Base-by-base conservation (phyloP, 2,888 invertebrate genomes). In the Marronus borbonicus region DNA sequence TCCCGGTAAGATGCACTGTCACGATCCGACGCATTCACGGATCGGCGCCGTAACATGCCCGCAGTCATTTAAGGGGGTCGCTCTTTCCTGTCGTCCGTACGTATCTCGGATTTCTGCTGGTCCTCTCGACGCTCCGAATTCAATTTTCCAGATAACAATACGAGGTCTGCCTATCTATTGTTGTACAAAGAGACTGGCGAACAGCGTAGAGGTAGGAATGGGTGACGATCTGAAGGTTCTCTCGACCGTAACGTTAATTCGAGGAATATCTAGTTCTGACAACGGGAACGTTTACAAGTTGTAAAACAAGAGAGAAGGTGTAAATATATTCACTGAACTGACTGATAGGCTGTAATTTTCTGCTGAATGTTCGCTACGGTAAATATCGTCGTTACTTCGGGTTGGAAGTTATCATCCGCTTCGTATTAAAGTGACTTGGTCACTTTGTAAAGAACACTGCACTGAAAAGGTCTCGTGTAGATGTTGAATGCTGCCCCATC, bases 61-160 rank as follows among this genome's bases (percentile, higher is more conserved):
- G 60, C 55, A 70, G 58, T 60, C 49, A 60, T 74, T 74, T 74
- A 60, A 60, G 24, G 62, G 49, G 50, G 68, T 68, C 49, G 72
- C 20, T 68, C 44, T 39, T 68, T 12, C 8, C 50, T 52, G 68
- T 52, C 50, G 50, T 62, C 28, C 68, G 24, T 14, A 20, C 68
- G 24, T 49, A 68, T 68, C 68, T 68, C 50, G 68, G 12, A 68
- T 49, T 68, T 52, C 68, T 68, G 58, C 60, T 24, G 44, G 58
- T 74, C 72, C 72, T 49, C 60, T 49, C 44, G 24, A 24, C 39
- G 36, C 20, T 44, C 24, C 60, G 44, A 74, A 74, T 74, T 74
- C 72, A 74, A 74, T 74, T 60, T 74, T 74, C 72, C 60, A 74
- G 72, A 74, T 74, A 74, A 74, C 72, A 74, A 74, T 74, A 14